These are phyloP conservation scores for Bradypodion pumilum DNA, from an alignment of 2,797 vertebrate species.

Conservation along the genomic window DNA sequence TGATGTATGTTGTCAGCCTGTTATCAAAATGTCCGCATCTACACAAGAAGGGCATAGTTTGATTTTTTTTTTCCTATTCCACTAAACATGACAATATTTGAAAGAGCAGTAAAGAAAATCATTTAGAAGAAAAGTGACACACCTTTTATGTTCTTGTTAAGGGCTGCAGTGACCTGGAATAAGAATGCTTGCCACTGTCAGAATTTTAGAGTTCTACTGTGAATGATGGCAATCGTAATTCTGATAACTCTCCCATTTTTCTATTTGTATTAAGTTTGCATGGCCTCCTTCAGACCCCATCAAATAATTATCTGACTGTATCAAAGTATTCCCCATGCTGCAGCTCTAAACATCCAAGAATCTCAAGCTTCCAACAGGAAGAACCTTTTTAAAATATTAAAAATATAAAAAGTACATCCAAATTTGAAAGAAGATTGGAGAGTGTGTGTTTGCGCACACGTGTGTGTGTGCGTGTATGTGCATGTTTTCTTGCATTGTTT, in stretches of 20 bases:
- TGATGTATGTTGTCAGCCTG: background rate
- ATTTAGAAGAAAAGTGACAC: background rate
- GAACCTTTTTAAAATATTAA: background rate
- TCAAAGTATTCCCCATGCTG: constrained; percentile 1
- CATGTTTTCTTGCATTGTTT: no score
- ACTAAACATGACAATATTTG: background rate
- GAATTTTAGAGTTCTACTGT: background rate
- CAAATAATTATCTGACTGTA: constrained; percentile 10
- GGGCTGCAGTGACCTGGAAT: background rate
- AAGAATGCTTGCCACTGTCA: background rate
- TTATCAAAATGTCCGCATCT: background rate
- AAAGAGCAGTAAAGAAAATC: background rate
- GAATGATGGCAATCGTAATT: background rate
- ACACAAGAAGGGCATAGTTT: background rate
- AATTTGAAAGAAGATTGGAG: no score
- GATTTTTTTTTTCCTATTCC: constrained; percentile 29
- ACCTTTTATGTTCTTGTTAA: constrained; percentile 18
- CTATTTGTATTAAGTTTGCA: constrained; percentile 18
- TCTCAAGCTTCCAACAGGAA: background rate
- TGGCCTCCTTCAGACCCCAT: background rate
- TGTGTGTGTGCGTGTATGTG: no score
- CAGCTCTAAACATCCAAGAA: background rate
- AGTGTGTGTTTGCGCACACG: no score
- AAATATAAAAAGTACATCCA: background rate
- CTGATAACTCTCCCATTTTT: constrained; percentile 3